Evolutionary conservation across 2,888 invertebrate species (phyloP), one percentile per base, ranked within the genome.

Genomic region (Blastobasis adustella): DNA sequence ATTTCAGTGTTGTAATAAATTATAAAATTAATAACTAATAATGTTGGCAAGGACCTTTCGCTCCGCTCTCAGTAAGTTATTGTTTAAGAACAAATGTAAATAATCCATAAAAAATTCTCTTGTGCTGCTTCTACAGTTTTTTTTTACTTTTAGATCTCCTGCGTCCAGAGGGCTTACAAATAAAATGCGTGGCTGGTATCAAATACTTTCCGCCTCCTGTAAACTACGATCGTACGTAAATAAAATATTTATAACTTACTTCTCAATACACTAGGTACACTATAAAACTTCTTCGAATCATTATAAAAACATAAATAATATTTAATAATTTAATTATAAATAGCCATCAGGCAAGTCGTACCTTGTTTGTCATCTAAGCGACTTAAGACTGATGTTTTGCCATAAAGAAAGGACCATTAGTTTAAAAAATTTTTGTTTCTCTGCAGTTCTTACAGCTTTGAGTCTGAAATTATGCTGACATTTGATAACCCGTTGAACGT

Each of bases 201-300:
- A 94, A 94, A 80, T 90, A 93, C 68, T 94, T 93, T 69, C 84
- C 90, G 49, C 90, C 93, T 1, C 94, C 94, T 8, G 86, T 90
- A 56, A 91, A 91, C 66, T 93, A 92, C 78, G 91, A 92, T 61
- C 83, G 94, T 94, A 88, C 86, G 87, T 74, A 52, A 23, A 23
- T 1, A 3, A 23, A 23, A 23, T 23, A 23, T 23, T n/a, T n/a
- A n/a, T n/a, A n/a, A n/a, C n/a, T n/a, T n/a, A n/a, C n/a, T n/a
- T n/a, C n/a, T n/a, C n/a, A n/a, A n/a, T n/a, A n/a, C n/a, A n/a
- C n/a, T n/a, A n/a, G n/a, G n/a, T n/a, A n/a, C n/a, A n/a, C n/a
- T n/a, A n/a, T n/a, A n/a, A n/a, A n/a, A n/a, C n/a, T n/a, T n/a
- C n/a, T n/a, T n/a, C n/a, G n/a, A n/a, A 23, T 23, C 23, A 23